Evolutionary conservation across 2,888 invertebrate species (phyloP).

Genomic region (Blastobasis adustella): DNA sequence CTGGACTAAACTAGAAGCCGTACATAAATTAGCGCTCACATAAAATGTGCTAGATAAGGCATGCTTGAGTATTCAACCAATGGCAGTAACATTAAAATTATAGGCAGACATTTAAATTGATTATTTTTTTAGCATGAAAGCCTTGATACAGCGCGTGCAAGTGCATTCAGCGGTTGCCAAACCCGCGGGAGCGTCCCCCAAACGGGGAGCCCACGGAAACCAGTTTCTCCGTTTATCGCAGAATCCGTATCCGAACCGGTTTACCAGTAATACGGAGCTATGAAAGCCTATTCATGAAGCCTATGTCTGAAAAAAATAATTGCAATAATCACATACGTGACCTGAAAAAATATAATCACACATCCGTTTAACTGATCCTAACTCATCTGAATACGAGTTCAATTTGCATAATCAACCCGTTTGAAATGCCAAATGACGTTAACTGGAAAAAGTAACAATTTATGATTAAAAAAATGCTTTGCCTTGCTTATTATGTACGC

Average conservation of each 20-base stretch:
- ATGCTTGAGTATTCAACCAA: neutral
- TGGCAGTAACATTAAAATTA: neutral
- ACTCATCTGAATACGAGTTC: too few relatives aligned
- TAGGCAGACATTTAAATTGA: neutral
- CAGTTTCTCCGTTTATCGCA: conserved; percentile 41
- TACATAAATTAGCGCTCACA: neutral
- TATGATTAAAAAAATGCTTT: too few relatives aligned
- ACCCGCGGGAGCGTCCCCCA: conserved; percentile 21
- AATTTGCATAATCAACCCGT: too few relatives aligned
- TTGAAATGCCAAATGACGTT: too few relatives aligned
- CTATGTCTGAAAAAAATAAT: conserved; percentile 29
- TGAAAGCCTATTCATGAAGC: conserved; percentile 18
- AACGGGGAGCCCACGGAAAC: conserved; percentile 26
- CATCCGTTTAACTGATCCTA: too few relatives aligned
- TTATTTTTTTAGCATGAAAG: conserved; percentile 1
- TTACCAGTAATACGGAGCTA: conserved; percentile 20
- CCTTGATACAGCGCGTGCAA: conserved; percentile 3
- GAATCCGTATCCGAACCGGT: conserved; percentile 41
- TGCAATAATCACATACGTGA: neutral
- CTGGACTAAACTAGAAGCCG: too few relatives aligned
- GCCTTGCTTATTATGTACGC: too few relatives aligned
- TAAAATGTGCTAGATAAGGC: neutral
- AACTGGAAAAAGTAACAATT: too few relatives aligned
- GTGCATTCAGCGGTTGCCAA: conserved; percentile 44
- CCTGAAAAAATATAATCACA: conserved; percentile 12